A percentile compares a stretch with the other conserved stretches of the same genome.
Conservation (phyloP, 2,888 invertebrate genomes). For the Tenthredo amoena region DNA sequence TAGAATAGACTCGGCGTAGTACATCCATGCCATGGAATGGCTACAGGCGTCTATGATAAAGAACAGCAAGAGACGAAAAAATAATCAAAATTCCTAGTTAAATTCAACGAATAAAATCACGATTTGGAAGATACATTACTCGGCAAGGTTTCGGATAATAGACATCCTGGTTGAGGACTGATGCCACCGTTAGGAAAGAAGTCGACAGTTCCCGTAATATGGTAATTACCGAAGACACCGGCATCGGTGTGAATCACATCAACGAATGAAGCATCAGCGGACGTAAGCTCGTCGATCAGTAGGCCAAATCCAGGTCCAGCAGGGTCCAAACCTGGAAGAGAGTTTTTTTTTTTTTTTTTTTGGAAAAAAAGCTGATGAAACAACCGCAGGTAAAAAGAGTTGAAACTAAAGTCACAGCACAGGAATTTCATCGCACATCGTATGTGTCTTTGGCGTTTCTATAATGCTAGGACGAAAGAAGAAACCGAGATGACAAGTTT, state of each 20-base stretch:
- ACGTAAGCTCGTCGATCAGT: slow-evolving; percentile 71
- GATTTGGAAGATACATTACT: background rate
- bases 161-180: slow-evolving; percentile 79
- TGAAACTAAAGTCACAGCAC: background rate
- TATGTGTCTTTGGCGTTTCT: too few relatives aligned
- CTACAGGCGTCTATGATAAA: slow-evolving; percentile 78
- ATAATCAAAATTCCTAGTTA: background rate
- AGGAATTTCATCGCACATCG: too few relatives aligned
- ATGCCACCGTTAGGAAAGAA: slow-evolving; percentile 79
- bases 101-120: background rate
- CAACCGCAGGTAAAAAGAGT: background rate
- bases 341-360: background rate
- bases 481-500: background rate
- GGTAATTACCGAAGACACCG: slow-evolving; percentile 76
- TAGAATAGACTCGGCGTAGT: slow-evolving; percentile 77
- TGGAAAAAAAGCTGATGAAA: background rate
- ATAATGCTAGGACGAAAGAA: background rate
- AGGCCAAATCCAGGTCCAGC: slow-evolving; percentile 73
- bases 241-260: slow-evolving; percentile 80
- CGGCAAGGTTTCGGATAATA: background rate
- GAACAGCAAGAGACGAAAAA: background rate
- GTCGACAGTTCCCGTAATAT: slow-evolving; percentile 75
- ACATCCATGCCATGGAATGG: slow-evolving; percentile 79
- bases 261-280: slow-evolving; percentile 78
- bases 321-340: background rate